A percentile compares a stretch with the other conserved stretches of the same genome.
These are phyloP conservation scores for Lophotis ruficrista DNA, from an alignment of 2,113 vertebrate genomes.

Conservation along the genomic window DNA sequence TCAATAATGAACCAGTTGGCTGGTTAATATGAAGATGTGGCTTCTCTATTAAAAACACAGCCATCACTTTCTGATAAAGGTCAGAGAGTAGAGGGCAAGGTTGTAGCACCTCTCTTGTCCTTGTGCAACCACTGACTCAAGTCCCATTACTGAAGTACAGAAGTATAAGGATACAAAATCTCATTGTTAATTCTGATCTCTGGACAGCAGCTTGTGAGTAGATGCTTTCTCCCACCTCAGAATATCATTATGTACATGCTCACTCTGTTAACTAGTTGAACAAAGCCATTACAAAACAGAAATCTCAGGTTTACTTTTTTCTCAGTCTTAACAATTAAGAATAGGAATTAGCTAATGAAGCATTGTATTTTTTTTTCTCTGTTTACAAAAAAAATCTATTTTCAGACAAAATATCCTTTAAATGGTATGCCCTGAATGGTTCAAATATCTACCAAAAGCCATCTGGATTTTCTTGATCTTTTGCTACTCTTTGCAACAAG, in stretches of 20 bases:
- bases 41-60: not conserved
- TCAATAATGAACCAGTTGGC: not conserved
- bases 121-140: not conserved
- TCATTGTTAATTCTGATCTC: not conserved
- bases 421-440: not conserved
- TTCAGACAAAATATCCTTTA: constrained; percentile 3
- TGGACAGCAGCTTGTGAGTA: not conserved
- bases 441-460: not conserved
- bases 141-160: not conserved
- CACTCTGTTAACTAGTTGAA: not conserved
- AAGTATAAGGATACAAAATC: not conserved
- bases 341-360: not conserved
- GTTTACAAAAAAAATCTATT: not conserved
- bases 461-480: not conserved
- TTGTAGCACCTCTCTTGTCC: not conserved
- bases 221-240: not conserved
- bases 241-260: not conserved
- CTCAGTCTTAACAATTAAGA: not conserved
- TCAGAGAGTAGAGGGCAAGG: not conserved
- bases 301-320: not conserved
- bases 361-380: not conserved
- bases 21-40: not conserved
- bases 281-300: not conserved
- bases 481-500: not conserved
- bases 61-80: not conserved